Base-by-base conservation (phyloP, 2,888 invertebrate genomes). In the Trachelus troglodyta region DNA sequence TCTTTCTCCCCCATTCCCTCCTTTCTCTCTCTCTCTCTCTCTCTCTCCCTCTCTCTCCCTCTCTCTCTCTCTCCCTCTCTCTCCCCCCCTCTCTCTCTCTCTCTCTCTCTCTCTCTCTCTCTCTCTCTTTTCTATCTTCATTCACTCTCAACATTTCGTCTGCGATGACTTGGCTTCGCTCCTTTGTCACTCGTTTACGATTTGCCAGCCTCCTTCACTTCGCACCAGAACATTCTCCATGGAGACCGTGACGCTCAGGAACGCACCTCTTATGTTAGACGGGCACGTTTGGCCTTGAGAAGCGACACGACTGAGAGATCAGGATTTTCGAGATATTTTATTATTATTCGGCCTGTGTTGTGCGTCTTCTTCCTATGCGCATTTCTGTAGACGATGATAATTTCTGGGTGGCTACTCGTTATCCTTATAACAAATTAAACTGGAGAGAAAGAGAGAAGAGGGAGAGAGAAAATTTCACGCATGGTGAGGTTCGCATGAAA, bases 301-400 rank as follows among this genome's bases (percentile, higher is more conserved):
- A 56, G 23, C 56, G 56, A 56, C 56, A 56, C 23, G 23, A 56
- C 56, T 23, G 23, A 56, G 23, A 23, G 23, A 56, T 56, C 56
- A 56, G 56, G 56, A 56, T 56, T 56, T 23, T 56, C 56, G 23
- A 23, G 56, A 56, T 23, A 15, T 56, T 23, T 56, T 56, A 31
- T 76, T 77, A 73, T 78, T 80, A 79, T 75, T 69, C 73, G 81
- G 69, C 77, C 40, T 74, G 79, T 76, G 78, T 74, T 78, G 68
- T 76, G 68, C 34, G 35, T 75, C 74, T 68, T 75, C 69, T 37
- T n/a, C 33, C 74, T 73, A 74, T 73, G 68, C 35, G 75, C 34
- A 74, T 40, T 75, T n/a, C 69, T 74, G 73, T 34, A 69, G 34
- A 75, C 76, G 74, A 11, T 15, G 69, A 73, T 79, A 80, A 81